Conservation (phyloP, 2,113 vertebrate species). For the Zeus faber region DNA sequence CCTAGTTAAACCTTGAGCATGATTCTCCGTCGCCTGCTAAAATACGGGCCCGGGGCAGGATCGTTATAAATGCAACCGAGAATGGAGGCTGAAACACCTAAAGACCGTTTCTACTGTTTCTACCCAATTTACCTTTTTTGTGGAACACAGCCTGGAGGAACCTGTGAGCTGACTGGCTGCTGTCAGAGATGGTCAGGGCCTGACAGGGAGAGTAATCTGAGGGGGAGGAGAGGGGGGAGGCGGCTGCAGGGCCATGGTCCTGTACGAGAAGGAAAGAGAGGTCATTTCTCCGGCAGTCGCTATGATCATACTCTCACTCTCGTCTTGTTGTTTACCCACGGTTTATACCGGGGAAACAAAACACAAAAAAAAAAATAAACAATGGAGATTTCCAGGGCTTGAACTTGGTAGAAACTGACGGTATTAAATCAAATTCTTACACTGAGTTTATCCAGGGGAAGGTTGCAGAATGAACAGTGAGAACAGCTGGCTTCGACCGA, state of each 20-base stretch:
- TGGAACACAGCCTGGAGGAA: slow-evolving; percentile 98
- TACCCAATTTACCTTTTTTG: slow-evolving; percentile 84
- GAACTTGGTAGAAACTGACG: no score
- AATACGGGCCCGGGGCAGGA: no score
- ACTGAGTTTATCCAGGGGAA: slow-evolving; percentile 91
- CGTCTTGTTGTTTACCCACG: no score
- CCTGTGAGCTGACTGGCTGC: slow-evolving; percentile 90
- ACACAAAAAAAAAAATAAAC: no score
- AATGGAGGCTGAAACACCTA: no score
- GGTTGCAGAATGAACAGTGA: slow-evolving; percentile 87
- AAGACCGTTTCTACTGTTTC: no score
- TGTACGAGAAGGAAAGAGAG: slow-evolving; percentile 50
- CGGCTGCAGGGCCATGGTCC: slow-evolving; percentile 82
- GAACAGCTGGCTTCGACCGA: slow-evolving; percentile 89
- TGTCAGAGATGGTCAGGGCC: slow-evolving; percentile 89
- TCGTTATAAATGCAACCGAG: no score
- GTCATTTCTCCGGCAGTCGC: background rate
- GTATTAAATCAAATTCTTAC: slow-evolving; percentile 79
- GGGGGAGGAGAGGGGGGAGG: slow-evolving; percentile 89
- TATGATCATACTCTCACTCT: background rate
- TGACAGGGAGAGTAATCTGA: slow-evolving; percentile 92
- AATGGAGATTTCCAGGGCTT: no score
- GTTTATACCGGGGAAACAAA: no score
- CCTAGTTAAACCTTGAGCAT: no score
- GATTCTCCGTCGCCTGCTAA: no score